These are phyloP conservation scores for Lepidostoma basale DNA, from an alignment of 1,140 invertebrate species.

Conservation along the genomic window DNA sequence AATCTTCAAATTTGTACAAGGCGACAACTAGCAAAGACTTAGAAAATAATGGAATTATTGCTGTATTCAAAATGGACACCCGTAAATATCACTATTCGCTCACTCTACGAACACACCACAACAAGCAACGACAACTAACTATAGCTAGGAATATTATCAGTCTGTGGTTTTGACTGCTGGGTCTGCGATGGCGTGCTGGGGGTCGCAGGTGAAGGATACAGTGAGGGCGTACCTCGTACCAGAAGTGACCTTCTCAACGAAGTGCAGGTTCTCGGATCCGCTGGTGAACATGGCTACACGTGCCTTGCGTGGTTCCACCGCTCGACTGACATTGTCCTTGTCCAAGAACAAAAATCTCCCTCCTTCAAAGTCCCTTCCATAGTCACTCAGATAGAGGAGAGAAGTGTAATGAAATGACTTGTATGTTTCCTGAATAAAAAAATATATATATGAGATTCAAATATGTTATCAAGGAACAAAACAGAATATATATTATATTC, in stretches of 20 bases:
- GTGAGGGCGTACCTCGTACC: conserved; percentile 81
- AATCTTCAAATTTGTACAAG: too few species aligned
- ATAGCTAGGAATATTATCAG: conserved; percentile 37
- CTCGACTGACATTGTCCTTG: conserved; percentile 68
- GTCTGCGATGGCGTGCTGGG: conserved; percentile 66
- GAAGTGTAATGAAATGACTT: conserved; percentile 86
- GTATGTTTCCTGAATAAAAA: conserved; percentile 75
- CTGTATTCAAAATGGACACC: too few species aligned
- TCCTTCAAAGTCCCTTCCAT: conserved; percentile 76
- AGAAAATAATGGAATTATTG: too few species aligned
- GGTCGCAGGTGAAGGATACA: conserved; percentile 85
- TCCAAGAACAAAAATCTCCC: conserved; percentile 86
- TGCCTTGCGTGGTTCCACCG: conserved; percentile 79
- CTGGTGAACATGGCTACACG: conserved; percentile 86
- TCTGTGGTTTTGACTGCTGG: conserved; percentile 54
- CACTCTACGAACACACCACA: conserved; percentile 17
- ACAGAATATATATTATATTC: too few species aligned
- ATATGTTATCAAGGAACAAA: too few species aligned
- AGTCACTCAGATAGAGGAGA: conserved; percentile 80
- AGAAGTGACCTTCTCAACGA: conserved; percentile 78
- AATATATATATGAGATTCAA: too few species aligned
- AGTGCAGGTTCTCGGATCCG: conserved; percentile 82
- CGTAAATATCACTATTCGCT: conserved; percentile 34
- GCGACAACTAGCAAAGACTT: too few species aligned
- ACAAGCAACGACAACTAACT: conserved; percentile 2